These are phyloP conservation scores for Tetramorium parvispinum DNA, from an alignment of 1,140 invertebrate genomes.

Conservation along the genomic window DNA sequence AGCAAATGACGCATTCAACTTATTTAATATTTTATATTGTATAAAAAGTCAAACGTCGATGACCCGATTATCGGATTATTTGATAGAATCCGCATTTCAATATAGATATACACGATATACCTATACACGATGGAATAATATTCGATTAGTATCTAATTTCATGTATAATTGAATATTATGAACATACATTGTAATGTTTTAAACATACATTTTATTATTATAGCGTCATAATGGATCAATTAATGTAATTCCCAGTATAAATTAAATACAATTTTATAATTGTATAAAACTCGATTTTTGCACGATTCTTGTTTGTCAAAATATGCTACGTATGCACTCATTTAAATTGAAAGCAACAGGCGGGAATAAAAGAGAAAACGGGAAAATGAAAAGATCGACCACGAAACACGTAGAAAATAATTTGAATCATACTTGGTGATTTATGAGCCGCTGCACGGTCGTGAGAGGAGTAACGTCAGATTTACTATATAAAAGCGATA, in stretches of 20 bases:
- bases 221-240: neutral
- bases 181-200: neutral
- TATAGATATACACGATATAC: neutral
- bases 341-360: conserved; percentile 24
- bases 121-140: neutral
- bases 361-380: neutral
- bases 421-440: conserved; percentile 42
- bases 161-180: neutral
- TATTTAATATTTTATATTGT: neutral
- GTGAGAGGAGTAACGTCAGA: conserved; percentile 23
- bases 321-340: too few relatives aligned
- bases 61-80: conserved; percentile 25
- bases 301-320: neutral
- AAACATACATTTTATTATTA: neutral
- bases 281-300: neutral
- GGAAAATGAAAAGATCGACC: conserved; percentile 14
- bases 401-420: conserved; percentile 40
- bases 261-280: neutral
- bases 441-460: conserved; percentile 14
- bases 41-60: neutral
- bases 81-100: neutral
- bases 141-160: conserved; percentile 13
- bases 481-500: conserved; percentile 60
- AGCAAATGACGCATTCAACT: neutral
- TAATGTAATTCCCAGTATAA: neutral